A percentile compares a stretch with the other conserved stretches of the same genome.
Evolutionary conservation across 2,113 vertebrate species (phyloP).

Genomic region (Megaceryle torquata): DNA sequence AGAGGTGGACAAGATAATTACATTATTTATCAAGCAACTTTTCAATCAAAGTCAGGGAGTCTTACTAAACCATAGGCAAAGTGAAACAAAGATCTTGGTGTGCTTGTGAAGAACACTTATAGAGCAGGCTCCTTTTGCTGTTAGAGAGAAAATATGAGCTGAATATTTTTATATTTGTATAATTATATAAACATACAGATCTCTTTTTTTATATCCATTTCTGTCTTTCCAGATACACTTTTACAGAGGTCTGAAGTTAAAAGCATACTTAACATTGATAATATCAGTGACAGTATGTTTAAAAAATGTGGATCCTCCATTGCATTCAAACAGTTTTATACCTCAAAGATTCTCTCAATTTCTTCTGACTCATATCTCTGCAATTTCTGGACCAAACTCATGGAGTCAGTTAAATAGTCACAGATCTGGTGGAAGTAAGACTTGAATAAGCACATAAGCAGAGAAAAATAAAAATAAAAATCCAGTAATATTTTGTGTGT

Average conservation of each 20-base stretch:
- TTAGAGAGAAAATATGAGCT: neutral
- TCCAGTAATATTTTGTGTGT: neutral
- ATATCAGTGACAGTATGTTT: neutral
- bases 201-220: neutral
- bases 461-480: neutral
- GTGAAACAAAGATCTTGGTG: neutral
- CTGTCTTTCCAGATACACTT: neutral
- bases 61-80: neutral
- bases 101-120: neutral
- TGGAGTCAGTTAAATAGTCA: neutral
- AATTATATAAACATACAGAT: neutral
- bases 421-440: neutral
- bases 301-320: neutral
- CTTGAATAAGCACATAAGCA: neutral
- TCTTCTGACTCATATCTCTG: neutral
- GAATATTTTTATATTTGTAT: neutral
- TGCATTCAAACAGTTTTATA: neutral
- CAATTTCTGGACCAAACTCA: neutral
- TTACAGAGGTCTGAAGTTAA: neutral
- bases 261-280: neutral
- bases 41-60: neutral
- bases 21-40: slow-evolving; percentile 6
- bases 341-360: neutral
- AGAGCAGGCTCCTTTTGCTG: neutral
- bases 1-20: slow-evolving; percentile 24